Evolutionary conservation across 2,113 vertebrate genomes (phyloP).

Genomic region (Apteryx owenii): DNA sequence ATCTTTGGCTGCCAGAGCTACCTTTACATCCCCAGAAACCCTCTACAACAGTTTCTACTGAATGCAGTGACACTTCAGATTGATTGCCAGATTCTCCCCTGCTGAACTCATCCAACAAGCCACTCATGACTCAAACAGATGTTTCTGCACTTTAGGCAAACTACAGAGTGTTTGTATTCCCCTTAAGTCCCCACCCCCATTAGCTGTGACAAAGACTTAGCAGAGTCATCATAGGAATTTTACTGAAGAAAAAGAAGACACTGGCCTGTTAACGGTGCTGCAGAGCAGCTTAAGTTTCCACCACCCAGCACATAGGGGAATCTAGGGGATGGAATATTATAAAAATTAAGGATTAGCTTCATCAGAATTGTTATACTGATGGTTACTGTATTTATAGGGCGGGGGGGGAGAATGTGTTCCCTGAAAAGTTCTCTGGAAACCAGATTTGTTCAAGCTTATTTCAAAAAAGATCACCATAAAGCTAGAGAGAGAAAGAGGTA

Average conservation of each 20-base stretch:
- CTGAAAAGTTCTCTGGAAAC: background rate
- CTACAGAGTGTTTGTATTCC: background rate
- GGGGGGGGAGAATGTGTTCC: accelerated
- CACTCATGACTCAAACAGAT: constrained; percentile 31
- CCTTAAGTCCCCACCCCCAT: background rate
- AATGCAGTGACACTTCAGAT: constrained; percentile 45
- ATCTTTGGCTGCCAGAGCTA: background rate
- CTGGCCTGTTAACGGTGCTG: background rate
- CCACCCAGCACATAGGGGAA: background rate
- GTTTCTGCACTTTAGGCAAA: constrained; percentile 37
- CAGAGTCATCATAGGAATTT: background rate
- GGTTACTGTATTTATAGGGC: background rate
- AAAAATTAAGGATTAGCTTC: background rate
- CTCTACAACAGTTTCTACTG: background rate
- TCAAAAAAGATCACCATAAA: background rate
- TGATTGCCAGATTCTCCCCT: constrained; percentile 23
- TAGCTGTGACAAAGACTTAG: constrained; percentile 17
- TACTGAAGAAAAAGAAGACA: background rate
- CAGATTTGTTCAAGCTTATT: background rate
- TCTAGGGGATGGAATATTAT: background rate
- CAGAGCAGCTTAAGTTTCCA: background rate
- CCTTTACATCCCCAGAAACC: constrained; percentile 7
- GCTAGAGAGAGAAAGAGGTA: background rate
- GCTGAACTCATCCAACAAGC: constrained; percentile 21
- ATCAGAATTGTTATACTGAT: background rate